phyloP scores from a whole-genome alignment of 2,113 vertebrate genomes.

The Hemiscyllium ocellatum region DNA sequence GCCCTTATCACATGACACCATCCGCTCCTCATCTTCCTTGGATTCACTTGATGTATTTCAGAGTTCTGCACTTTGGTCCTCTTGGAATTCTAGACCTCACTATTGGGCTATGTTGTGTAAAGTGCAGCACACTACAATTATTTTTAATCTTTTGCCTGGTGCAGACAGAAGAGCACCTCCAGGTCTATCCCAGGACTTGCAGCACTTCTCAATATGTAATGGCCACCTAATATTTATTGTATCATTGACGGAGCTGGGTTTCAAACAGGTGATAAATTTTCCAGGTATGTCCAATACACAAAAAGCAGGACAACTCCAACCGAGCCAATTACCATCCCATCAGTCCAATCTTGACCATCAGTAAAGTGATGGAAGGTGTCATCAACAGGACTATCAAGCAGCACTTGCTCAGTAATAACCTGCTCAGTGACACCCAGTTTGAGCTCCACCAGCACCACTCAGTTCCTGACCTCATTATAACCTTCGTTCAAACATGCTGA shows the following conservation, averaged over 20 bases:
- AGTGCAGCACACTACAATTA: not conserved
- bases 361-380: too few relatives aligned
- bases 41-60: not conserved
- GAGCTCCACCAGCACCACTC: too few relatives aligned
- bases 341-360: too few relatives aligned
- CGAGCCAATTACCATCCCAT: too few relatives aligned
- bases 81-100: not conserved
- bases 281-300: too few relatives aligned
- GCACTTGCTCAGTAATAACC: too few relatives aligned
- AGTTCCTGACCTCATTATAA: too few relatives aligned
- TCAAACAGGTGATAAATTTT: not conserved
- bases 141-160: not conserved
- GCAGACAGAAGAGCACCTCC: not conserved
- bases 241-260: not conserved
- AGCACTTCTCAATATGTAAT: not conserved
- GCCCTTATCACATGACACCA: not conserved
- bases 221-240: not conserved
- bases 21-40: not conserved
- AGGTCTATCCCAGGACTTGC: not conserved
- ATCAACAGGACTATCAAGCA: too few relatives aligned
- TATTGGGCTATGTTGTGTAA: not conserved
- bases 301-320: too few relatives aligned
- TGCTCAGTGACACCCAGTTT: too few relatives aligned
- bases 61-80: not conserved
- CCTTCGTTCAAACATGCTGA: too few relatives aligned